A percentile compares a stretch with the other conserved stretches of the same genome.
These are phyloP conservation scores for Tribolium freemani DNA, from an alignment of 2,888 invertebrate species.

Conservation along the genomic window DNA sequence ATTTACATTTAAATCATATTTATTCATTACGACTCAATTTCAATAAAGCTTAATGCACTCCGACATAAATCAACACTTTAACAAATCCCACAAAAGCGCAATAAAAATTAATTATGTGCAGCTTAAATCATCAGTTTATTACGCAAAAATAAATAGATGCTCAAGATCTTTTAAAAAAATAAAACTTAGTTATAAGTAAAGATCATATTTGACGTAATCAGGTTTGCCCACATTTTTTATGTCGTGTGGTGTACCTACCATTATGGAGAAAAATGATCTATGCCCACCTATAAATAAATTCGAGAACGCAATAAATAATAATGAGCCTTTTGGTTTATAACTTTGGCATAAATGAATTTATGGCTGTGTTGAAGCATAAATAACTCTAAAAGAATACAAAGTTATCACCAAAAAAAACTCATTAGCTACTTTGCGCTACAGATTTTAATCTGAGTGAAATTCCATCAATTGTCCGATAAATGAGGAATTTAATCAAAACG, in stretches of 20 bases:
- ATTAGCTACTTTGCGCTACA: neutral
- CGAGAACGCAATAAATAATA: constrained; percentile 28
- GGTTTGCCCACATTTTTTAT: too few relatives aligned
- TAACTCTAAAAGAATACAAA: constrained; percentile 2
- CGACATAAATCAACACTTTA: neutral
- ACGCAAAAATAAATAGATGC: too few relatives aligned
- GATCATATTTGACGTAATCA: too few relatives aligned
- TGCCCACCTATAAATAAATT: constrained; percentile 26
- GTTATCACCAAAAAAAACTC: constrained; percentile 6
- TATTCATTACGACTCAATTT: neutral
- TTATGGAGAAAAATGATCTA: neutral
- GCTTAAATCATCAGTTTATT: too few relatives aligned
- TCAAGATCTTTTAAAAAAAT: too few relatives aligned
- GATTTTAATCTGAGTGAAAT: neutral
- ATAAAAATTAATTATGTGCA: neutral
- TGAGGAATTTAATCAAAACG: constrained; percentile 18
- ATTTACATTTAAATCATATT: constrained; percentile 1
- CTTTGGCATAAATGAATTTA: constrained; percentile 36
- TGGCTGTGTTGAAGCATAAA: constrained; percentile 19
- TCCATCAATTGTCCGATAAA: neutral
- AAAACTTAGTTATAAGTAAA: too few relatives aligned
- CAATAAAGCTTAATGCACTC: neutral
- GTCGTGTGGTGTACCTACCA: neutral
- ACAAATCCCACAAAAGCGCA: too few relatives aligned
- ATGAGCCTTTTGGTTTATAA: constrained; percentile 32